These are phyloP conservation scores for Tetranychus cinnabarinus DNA, from an alignment of 1,140 invertebrate species.

Conservation along the genomic window DNA sequence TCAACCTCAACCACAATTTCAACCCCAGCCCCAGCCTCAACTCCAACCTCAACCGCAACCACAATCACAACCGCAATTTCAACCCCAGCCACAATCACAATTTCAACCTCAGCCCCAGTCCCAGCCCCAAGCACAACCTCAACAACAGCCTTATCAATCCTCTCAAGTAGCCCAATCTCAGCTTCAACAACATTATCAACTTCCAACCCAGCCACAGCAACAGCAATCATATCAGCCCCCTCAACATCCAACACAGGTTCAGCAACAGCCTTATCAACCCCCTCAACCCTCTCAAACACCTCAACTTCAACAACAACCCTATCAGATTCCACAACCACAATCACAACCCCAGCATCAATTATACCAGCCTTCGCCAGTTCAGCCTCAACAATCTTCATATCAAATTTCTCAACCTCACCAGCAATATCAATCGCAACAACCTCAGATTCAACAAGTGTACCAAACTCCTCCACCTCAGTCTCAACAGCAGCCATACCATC, in stretches of 20 bases:
- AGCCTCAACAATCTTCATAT: not conserved
- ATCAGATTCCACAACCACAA: constrained; percentile 5
- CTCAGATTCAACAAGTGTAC: not conserved
- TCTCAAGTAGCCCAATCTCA: not conserved
- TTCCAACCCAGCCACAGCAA: constrained; percentile 5
- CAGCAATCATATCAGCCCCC: constrained; percentile 1
- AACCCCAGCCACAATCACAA: constrained; percentile 5
- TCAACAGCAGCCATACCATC: too few species aligned
- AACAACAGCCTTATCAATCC: not conserved
- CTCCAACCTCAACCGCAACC: not conserved
- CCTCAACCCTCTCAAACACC: not conserved
- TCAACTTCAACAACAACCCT: not conserved
- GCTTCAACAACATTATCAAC: constrained; percentile 2
- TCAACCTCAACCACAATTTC: too few species aligned
- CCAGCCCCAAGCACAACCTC: too few species aligned
- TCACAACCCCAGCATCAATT: constrained; percentile 5
- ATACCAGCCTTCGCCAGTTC: not conserved
- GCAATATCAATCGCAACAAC: not conserved
- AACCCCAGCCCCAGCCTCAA: too few species aligned
- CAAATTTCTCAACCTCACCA: not conserved
- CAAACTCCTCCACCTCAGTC: too few species aligned
- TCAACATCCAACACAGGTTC: constrained; percentile 5
- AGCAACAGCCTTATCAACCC: constrained; percentile 1
- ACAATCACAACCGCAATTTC: constrained; percentile 1
- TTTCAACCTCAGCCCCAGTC: not conserved